Evolutionary conservation across 2,888 invertebrate species (phyloP).

Genomic region (Zygothrica quintamaculata): DNA sequence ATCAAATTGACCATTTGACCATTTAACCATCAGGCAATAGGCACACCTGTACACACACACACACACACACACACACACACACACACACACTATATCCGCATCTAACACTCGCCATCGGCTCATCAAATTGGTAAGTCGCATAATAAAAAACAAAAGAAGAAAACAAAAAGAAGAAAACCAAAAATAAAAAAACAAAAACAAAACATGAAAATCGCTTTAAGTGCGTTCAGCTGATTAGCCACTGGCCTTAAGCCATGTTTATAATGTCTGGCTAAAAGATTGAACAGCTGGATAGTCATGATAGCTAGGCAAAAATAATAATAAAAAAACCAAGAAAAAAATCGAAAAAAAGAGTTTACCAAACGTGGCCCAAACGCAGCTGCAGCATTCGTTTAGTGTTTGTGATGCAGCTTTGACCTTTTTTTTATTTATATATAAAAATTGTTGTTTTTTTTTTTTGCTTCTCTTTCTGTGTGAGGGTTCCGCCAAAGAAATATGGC

Average conservation of each 20-base stretch:
- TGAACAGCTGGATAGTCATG: conserved; percentile 58
- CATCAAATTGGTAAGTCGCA: conserved; percentile 42
- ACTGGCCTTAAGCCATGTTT: conserved; percentile 38
- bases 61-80: conserved; percentile 49
- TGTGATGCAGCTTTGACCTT: conserved; percentile 70
- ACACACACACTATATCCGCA: background rate
- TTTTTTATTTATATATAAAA: no score
- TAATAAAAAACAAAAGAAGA: conserved; percentile 4
- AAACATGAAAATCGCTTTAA: conserved; percentile 67
- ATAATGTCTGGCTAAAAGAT: conserved; percentile 45
- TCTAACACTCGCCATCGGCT: conserved; percentile 12
- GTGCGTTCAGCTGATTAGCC: conserved; percentile 68
- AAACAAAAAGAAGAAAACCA: background rate
- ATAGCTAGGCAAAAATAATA: conserved; percentile 41
- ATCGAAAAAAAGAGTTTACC: background rate
- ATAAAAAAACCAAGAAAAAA: conserved; percentile 20
- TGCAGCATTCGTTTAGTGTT: conserved; percentile 48
- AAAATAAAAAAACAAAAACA: conserved; percentile 1
- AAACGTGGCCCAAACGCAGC: conserved; percentile 50
- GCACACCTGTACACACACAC: conserved; percentile 42
- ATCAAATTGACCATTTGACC: background rate
- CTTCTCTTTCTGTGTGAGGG: conserved; percentile 31
- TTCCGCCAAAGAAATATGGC: conserved; percentile 71
- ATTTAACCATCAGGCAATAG: background rate
- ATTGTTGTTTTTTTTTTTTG: no score